Evolutionary conservation across 1,140 invertebrate species (phyloP), one percentile per base, ranked within the genome.

Genomic region (Linepithema humile): DNA sequence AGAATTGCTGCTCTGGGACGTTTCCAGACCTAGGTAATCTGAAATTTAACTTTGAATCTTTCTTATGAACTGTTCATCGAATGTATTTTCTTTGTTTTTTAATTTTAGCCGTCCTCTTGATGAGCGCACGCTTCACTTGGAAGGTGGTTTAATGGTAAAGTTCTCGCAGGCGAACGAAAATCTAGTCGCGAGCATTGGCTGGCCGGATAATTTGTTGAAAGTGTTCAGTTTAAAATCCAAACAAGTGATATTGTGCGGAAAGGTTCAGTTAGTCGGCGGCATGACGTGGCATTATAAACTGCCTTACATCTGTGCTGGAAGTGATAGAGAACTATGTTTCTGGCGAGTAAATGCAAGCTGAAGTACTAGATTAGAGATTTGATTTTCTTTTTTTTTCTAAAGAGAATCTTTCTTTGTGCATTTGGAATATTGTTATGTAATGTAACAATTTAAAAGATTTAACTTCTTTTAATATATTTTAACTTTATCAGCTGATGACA

Each of bases 1-100:
- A n/a, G 95, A 96, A 88, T 91, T 96, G 35, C 78, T 96, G 20
- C 91, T 96, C 2, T 96, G 96, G 96, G 96, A 96, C 90, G 91
- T 96, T 1, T 95, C 95, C 15, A 94, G 95, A 60, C 95, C 95
- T 9, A 96, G 95, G 95, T 96, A 91, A 90, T 50, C 45, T 20
- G 59, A 38, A 15, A 75, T 45, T 38, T 80, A 9, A 53, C 50
- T 38, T 23, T 4, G 43, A 43, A 70, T 40, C n/a, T n/a, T n/a
- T n/a, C n/a, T n/a, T n/a, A n/a, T n/a, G n/a, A 26, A 17, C 1
- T 10, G 78, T 64, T 50, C 17, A 40, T 65, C 35, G 60, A 80
- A 83, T 82, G 78, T 78, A 32, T 83, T 86, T 60, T 87, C 38
- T 40, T 40, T 5, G 26, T 53, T 3, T 38, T 53, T 65, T 59